Evolutionary conservation across 2,888 invertebrate genomes (phyloP), one percentile per base, ranked within the genome.

Genomic region (Spisula subtruncata): DNA sequence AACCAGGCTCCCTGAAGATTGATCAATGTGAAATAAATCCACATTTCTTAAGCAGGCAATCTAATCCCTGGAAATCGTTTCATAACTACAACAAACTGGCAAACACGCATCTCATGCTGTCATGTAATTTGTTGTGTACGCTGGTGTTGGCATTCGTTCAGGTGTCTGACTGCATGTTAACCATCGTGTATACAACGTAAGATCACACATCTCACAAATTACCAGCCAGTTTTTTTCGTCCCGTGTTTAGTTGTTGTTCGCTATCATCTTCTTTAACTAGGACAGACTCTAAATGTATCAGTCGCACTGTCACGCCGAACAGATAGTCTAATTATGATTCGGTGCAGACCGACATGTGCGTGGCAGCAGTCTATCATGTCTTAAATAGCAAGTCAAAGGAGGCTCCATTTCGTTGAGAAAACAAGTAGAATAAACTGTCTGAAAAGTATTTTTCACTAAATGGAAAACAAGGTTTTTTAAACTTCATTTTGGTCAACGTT

Each of bases 141-240:
- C 60, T n/a, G 25, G n/a, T 32, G 14, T 60, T 83, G 83, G 83
- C 83, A 83, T 56, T 41, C 66, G 25, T 56, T 83, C 83, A 71
- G 32, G 46, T 46, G 29, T 35, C 46, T 83, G 48, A 71, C 20
- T 83, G 25, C 60, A 60, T 66, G 66, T 60, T 35, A 1, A 35
- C 71, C 0, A 41, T 83, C 60, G 60, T 35, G 66, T 83, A 71
- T 83, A 18, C 82, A 56, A 56, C 56, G 32, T 25, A 16, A 16
- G 12, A 51, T 51, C 51, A 16, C 16, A 51, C 51, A 51, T 10
- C 51, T 66, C n/a, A 66, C 60, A 66, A 66, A 66, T 25, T 25
- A 66, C n/a, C n/a, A 66, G 25, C n/a, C n/a, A 66, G 60, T 25
- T 25, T 25, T 25, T 66, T 60, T 20, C 60, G 2, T n/a, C n/a